phyloP scores from a whole-genome alignment of 2,888 invertebrate genomes.

The Metellina segmentata region DNA sequence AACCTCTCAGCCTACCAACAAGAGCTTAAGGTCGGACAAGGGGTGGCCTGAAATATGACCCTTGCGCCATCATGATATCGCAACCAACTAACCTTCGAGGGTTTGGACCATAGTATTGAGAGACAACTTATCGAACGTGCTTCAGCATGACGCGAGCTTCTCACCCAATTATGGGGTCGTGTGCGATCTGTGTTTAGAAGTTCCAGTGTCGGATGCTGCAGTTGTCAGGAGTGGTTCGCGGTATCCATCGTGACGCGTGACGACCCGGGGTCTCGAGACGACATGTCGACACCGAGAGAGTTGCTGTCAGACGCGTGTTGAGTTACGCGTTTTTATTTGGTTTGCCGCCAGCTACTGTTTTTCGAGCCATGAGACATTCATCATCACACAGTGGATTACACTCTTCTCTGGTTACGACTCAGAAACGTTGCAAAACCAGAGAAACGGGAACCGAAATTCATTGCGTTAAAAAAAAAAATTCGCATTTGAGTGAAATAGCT shows the following conservation, averaged over 20 bases:
- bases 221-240: constrained; percentile 50
- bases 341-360: constrained; percentile 60
- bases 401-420: not conserved
- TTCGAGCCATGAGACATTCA: constrained; percentile 12
- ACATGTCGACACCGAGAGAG: constrained; percentile 38
- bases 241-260: constrained; percentile 19
- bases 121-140: too few relatives aligned
- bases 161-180: constrained; percentile 55
- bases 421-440: too few relatives aligned
- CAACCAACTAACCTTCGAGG: too few relatives aligned
- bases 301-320: constrained; percentile 55
- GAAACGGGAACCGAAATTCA: too few relatives aligned
- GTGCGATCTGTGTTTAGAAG: constrained; percentile 2
- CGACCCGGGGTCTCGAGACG: constrained; percentile 18
- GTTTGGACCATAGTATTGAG: too few relatives aligned
- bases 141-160: not conserved
- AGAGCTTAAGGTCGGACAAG: too few relatives aligned
- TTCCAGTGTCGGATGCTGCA: constrained; percentile 42
- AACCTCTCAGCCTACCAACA: too few relatives aligned
- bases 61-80: too few relatives aligned
- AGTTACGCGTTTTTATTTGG: constrained; percentile 46
- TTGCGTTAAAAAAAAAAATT: too few relatives aligned
- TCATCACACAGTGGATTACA: constrained; percentile 17
- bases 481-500: too few relatives aligned
- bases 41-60: too few relatives aligned